Conservation (phyloP, 2,797 vertebrate species). For the Rousettus madagascariensis region DNA sequence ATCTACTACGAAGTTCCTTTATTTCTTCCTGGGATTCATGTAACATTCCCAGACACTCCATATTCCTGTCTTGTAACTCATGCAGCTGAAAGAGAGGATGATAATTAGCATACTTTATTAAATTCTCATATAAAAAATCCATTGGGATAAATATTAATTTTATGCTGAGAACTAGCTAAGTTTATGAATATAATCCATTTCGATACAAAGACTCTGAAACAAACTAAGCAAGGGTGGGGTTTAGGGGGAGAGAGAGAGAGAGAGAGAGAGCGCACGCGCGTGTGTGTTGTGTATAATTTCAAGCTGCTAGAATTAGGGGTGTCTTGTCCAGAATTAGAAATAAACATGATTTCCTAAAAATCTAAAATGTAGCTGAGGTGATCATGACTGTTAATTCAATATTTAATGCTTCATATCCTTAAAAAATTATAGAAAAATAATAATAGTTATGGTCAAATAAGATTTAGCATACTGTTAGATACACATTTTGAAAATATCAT, state of each 20-base stretch:
- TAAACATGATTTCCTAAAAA: constrained; percentile 30
- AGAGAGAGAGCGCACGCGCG: too few relatives aligned
- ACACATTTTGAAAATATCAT: background rate
- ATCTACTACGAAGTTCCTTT: constrained; percentile 91
- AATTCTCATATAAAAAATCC: background rate
- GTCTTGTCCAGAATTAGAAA: background rate
- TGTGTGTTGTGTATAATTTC: background rate
- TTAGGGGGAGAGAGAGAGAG: too few relatives aligned
- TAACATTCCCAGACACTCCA: constrained; percentile 95
- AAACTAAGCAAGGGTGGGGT: background rate
- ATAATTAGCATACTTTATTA: background rate
- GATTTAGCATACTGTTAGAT: background rate
- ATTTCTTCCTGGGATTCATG: constrained; percentile 97
- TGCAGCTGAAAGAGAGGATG: constrained; percentile 88
- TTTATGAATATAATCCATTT: background rate
- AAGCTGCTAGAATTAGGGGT: background rate
- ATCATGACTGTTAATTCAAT: background rate
- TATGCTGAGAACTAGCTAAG: background rate
- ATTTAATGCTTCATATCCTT: background rate
- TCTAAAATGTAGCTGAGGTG: background rate
- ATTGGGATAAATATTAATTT: background rate
- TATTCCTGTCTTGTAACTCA: constrained; percentile 93
- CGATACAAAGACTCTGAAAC: constrained; percentile 2
- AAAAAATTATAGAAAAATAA: background rate
- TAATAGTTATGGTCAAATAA: background rate